A percentile compares a stretch with the other conserved stretches of the same genome.
Conservation (phyloP, 2,888 invertebrate species). For the Elgonia sp. region DNA sequence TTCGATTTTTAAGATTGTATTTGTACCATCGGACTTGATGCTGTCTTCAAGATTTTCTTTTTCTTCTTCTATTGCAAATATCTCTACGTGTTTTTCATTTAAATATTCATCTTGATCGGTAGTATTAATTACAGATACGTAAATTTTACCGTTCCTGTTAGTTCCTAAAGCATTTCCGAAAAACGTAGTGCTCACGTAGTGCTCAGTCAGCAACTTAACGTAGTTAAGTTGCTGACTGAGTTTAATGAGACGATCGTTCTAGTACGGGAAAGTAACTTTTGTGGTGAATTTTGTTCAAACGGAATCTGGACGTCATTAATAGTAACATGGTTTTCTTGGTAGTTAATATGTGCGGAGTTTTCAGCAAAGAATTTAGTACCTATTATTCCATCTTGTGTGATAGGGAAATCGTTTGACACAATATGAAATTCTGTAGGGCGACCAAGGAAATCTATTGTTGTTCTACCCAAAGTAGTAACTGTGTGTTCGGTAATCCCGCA, state of each 20-base stretch:
- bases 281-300: not conserved
- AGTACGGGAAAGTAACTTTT: not conserved
- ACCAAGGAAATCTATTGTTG: slow-evolving; percentile 9
- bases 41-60: no score
- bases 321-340: no score
- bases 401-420: slow-evolving; percentile 17
- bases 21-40: no score
- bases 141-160: not conserved
- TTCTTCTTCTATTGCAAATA: not conserved
- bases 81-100: not conserved
- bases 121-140: not conserved
- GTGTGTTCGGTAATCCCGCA: slow-evolving; percentile 14
- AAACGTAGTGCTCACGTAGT: slow-evolving; percentile 12
- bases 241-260: no score
- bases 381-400: slow-evolving; percentile 27
- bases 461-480: slow-evolving; percentile 24
- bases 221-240: no score
- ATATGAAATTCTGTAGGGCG: slow-evolving; percentile 19
- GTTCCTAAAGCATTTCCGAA: slow-evolving; percentile 1
- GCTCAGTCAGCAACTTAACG: no score
- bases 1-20: no score
- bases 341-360: no score
- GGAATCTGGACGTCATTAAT: no score
- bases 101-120: not conserved
- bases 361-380: slow-evolving; percentile 14